Conservation (phyloP, 2,113 vertebrate species). For the Atractosteus spatula region DNA sequence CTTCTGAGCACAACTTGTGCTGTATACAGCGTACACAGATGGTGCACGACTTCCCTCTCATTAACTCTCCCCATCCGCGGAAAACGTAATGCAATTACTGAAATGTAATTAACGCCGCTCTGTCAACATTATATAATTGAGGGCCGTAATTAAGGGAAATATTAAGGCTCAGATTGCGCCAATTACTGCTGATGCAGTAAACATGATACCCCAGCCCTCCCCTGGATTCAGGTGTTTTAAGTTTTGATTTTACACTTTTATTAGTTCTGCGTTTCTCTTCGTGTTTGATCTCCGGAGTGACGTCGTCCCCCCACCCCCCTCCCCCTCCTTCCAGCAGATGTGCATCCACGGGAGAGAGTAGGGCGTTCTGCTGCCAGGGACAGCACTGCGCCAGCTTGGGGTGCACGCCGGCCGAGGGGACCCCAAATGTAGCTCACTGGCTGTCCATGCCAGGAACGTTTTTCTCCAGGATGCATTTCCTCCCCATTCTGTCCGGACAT, state of each 20-base stretch:
- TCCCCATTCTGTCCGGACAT: no score
- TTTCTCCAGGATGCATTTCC: no score
- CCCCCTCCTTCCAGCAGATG: no score
- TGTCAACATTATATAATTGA: slow-evolving; percentile 54
- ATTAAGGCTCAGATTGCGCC: slow-evolving; percentile 43
- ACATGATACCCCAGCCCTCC: slow-evolving; percentile 30
- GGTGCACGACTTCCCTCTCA: slow-evolving; percentile 41
- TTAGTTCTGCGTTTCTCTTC: neutral
- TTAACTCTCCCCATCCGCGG: slow-evolving; percentile 35
- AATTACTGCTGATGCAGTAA: slow-evolving; percentile 20
- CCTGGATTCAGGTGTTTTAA: neutral
- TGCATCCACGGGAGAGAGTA: no score
- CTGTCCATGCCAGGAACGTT: no score
- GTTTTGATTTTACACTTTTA: slow-evolving; percentile 5
- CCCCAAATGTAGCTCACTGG: no score
- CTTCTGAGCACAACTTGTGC: slow-evolving; percentile 21
- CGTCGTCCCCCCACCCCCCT: no score
- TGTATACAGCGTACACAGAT: slow-evolving; percentile 39
- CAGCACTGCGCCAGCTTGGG: no score
- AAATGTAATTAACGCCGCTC: slow-evolving; percentile 56
- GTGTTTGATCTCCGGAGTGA: no score
- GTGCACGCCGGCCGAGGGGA: no score
- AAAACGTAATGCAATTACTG: slow-evolving; percentile 57
- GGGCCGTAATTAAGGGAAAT: slow-evolving; percentile 59
- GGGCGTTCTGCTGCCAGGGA: no score